A percentile compares a stretch with the other conserved stretches of the same genome.
phyloP scores from a whole-genome alignment of 2,797 vertebrate species.

The Acanthurus tractus region DNA sequence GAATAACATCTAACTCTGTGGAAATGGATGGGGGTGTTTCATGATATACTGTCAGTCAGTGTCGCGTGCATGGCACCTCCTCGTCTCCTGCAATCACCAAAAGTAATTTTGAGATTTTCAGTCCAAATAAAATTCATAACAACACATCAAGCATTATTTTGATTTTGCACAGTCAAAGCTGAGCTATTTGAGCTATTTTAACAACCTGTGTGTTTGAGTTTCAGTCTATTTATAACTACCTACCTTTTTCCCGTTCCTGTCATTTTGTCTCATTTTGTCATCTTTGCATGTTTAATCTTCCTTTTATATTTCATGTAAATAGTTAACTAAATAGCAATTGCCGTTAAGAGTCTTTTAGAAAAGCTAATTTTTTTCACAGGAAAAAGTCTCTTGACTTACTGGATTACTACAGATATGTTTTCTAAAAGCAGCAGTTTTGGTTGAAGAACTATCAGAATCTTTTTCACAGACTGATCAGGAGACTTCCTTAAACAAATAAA shows the following conservation, averaged over 20 bases:
- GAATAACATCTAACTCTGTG: conserved; percentile 51
- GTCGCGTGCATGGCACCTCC: conserved; percentile 18
- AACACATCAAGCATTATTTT: not conserved
- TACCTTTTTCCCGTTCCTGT: not conserved
- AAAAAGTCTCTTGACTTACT: not conserved
- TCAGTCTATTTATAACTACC: not conserved
- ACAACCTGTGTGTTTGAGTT: conserved; percentile 6
- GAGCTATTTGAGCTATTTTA: conserved; percentile 8
- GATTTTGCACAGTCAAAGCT: not conserved
- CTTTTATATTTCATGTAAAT: conserved; percentile 34
- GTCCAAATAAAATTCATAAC: conserved; percentile 20
- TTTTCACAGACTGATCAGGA: not conserved
- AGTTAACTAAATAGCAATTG: not conserved
- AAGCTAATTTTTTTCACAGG: not conserved
- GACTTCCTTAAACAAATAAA: conserved; percentile 11
- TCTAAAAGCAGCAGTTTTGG: not conserved
- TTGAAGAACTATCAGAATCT: not conserved
- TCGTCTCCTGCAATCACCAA: conserved; percentile 13
- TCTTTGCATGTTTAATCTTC: not conserved
- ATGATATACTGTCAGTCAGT: conserved; percentile 54
- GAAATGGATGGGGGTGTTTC: conserved; percentile 37
- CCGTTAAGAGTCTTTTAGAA: conserved; percentile 13
- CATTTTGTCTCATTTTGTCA: conserved; percentile 30
- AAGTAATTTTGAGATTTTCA: not conserved
- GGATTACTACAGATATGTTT: not conserved